A percentile compares a stretch with the other conserved stretches of the same genome.
Evolutionary conservation across 2,888 invertebrate genomes (phyloP).

Genomic region (Troides helena): DNA sequence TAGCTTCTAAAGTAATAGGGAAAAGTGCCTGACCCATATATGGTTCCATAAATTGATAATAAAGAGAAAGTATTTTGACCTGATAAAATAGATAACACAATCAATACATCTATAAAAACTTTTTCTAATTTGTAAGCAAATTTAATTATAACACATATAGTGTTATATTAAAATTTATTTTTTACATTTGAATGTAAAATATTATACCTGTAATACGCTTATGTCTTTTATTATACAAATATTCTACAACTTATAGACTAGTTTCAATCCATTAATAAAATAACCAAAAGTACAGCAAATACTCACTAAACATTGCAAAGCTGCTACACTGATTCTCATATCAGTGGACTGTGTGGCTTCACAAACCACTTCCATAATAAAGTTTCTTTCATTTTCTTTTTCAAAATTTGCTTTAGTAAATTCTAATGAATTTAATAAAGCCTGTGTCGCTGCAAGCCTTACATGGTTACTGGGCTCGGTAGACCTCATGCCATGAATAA

Average conservation of each 20-base stretch:
- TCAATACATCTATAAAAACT: not conserved
- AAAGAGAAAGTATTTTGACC: slow-evolving; percentile 97
- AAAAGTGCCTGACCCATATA: slow-evolving; percentile 99
- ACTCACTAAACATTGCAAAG: slow-evolving; percentile 96
- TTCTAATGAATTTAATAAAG: slow-evolving; percentile 97
- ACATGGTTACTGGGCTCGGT: slow-evolving; percentile 96
- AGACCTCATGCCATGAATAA: slow-evolving; percentile 98
- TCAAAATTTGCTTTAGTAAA: slow-evolving; percentile 99
- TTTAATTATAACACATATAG: no score
- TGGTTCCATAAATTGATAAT: slow-evolving; percentile 99
- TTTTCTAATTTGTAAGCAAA: no score
- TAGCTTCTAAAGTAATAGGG: slow-evolving; percentile 98
- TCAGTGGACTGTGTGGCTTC: slow-evolving; percentile 97
- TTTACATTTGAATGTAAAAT: not conserved
- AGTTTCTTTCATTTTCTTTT: slow-evolving; percentile 97
- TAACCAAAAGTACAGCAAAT: slow-evolving; percentile 19
- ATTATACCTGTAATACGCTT: not conserved
- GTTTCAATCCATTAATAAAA: not conserved
- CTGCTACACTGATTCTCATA: slow-evolving; percentile 95
- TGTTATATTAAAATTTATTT: no score
- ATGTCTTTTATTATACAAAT: not conserved
- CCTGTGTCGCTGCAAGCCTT: slow-evolving; percentile 96
- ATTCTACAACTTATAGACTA: not conserved
- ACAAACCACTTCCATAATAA: slow-evolving; percentile 99
- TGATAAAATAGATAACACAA: slow-evolving; percentile 36